Percentiles rank a stretch among this genome's conserved stretches.
Evolutionary conservation across 2,888 invertebrate species (phyloP).

Genomic region (Xestia c-nigrum): DNA sequence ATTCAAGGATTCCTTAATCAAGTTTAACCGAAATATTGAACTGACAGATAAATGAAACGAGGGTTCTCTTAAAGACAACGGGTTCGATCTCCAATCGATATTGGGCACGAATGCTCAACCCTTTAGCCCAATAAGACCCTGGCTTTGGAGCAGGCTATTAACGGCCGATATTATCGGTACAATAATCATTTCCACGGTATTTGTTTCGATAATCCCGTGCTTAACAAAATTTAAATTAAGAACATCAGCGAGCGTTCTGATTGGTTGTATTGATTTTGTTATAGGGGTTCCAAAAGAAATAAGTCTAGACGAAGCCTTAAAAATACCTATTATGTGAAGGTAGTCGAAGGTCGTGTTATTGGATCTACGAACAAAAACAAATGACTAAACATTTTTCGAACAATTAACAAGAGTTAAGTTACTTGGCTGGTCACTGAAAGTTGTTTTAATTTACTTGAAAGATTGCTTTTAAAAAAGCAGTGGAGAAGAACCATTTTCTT

Average conservation of each 20-base stretch:
- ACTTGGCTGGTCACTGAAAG: slow-evolving; percentile 13
- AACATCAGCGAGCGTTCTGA: slow-evolving; percentile 19
- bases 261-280: slow-evolving; percentile 36
- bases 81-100: slow-evolving; percentile 76
- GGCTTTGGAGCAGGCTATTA: slow-evolving; percentile 70
- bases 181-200: slow-evolving; percentile 66
- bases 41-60: slow-evolving; percentile 77
- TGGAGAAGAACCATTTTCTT: slow-evolving; percentile 10
- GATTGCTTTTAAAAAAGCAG: slow-evolving; percentile 15
- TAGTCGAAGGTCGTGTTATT: slow-evolving; percentile 26
- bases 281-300: slow-evolving; percentile 6
- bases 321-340: not conserved
- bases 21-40: slow-evolving; percentile 75
- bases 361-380: slow-evolving; percentile 24
- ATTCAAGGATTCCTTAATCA: slow-evolving; percentile 68
- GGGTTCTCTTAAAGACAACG: slow-evolving; percentile 75
- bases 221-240: slow-evolving; percentile 43
- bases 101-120: slow-evolving; percentile 71
- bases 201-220: slow-evolving; percentile 55
- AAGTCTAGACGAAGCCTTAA: slow-evolving; percentile 46
- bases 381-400: slow-evolving; percentile 32
- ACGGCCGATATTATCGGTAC: slow-evolving; percentile 65
- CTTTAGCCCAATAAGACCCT: slow-evolving; percentile 71
- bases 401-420: slow-evolving; percentile 33
- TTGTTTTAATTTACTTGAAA: slow-evolving; percentile 39